These are phyloP conservation scores for Agrenia bidenticulata DNA, from an alignment of 2,888 invertebrate species.

Conservation along the genomic window DNA sequence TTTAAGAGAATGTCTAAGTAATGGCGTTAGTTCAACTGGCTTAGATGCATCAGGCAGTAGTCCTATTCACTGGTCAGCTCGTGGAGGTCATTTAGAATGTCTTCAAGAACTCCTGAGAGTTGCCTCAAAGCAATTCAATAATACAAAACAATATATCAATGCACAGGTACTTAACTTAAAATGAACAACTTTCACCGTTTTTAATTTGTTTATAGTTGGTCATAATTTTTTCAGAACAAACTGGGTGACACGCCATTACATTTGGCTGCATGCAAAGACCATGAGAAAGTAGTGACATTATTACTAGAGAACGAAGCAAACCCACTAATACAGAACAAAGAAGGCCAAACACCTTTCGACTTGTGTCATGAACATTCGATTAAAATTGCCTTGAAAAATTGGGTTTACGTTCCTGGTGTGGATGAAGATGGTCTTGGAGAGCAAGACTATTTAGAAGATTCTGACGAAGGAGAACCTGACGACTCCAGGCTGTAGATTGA, in stretches of 20 bases:
- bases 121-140: constrained; percentile 32
- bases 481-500: neutral
- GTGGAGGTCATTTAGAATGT: constrained; percentile 43
- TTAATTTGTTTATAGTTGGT: too few species aligned
- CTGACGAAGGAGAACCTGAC: constrained; percentile 19
- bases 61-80: constrained; percentile 63
- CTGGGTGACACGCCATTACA: constrained; percentile 68
- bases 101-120: constrained; percentile 37
- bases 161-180: constrained; percentile 39
- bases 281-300: constrained; percentile 61
- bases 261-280: constrained; percentile 64
- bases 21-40: constrained; percentile 66
- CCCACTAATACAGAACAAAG: constrained; percentile 60
- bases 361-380: constrained; percentile 60
- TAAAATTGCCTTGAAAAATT: constrained; percentile 54
- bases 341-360: constrained; percentile 60
- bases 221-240: constrained; percentile 61
- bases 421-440: constrained; percentile 33
- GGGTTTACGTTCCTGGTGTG: constrained; percentile 21
- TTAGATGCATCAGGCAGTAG: constrained; percentile 67
- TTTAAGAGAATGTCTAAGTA: constrained; percentile 63
- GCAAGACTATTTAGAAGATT: constrained; percentile 23
- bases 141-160: constrained; percentile 39
- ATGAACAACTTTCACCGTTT: neutral
- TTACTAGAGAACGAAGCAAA: constrained; percentile 62